phyloP scores from a whole-genome alignment of 2,888 invertebrate species.

The Uloborus plumipes region DNA sequence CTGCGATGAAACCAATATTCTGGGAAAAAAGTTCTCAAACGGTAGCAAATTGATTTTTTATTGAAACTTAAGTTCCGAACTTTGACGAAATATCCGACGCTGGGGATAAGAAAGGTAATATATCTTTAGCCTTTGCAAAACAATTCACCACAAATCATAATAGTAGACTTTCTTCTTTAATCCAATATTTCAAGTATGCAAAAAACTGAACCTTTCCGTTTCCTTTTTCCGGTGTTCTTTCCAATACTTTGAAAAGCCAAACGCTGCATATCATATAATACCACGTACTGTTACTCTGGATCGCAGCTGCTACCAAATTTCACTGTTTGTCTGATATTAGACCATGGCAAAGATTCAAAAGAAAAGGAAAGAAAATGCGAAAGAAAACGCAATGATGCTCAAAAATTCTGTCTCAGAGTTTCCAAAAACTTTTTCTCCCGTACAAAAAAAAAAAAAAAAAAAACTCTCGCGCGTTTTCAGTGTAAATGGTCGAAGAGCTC shows the following conservation, averaged over 20 bases:
- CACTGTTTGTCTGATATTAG: constrained; percentile 43
- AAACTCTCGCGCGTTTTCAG: not conserved
- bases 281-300: constrained; percentile 17
- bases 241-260: constrained; percentile 39
- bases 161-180: constrained; percentile 23
- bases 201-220: constrained; percentile 5
- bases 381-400: constrained; percentile 37
- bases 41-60: not conserved
- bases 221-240: constrained; percentile 12
- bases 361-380: constrained; percentile 15
- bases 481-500: too few relatives aligned
- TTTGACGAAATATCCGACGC: not conserved
- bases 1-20: not conserved
- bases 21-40: not conserved
- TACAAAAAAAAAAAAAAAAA: not conserved
- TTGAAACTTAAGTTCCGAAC: not conserved
- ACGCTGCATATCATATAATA: constrained; percentile 31
- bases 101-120: not conserved
- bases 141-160: constrained; percentile 33
- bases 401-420: constrained; percentile 18
- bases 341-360: constrained; percentile 24
- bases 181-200: constrained; percentile 33
- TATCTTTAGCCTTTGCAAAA: constrained; percentile 19
- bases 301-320: constrained; percentile 49
- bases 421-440: too few relatives aligned